Evolutionary conservation across 2,797 vertebrate genomes (phyloP).

Genomic region (Phrynocephalus vlangalii): DNA sequence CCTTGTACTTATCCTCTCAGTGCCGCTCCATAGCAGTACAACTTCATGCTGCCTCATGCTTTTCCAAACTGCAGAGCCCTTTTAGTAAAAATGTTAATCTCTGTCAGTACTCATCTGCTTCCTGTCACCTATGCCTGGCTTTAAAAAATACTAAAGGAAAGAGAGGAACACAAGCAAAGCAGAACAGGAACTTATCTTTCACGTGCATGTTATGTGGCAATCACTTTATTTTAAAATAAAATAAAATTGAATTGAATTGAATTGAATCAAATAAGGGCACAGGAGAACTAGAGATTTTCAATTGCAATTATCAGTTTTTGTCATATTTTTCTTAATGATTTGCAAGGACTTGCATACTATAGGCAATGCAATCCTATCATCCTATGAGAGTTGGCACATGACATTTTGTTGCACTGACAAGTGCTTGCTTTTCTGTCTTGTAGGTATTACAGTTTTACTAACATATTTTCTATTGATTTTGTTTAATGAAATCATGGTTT

Average conservation of each 20-base stretch:
- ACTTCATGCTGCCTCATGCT: neutral
- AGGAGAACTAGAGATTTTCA: neutral
- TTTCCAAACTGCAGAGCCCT: neutral
- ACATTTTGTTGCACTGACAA: conserved; percentile 14
- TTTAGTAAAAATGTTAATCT: neutral
- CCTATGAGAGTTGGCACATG: neutral
- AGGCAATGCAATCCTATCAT: neutral
- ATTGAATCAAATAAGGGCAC: neutral
- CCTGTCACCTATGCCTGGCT: neutral
- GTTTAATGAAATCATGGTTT: conserved; percentile 62
- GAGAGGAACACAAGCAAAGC: neutral
- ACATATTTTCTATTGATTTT: conserved; percentile 52
- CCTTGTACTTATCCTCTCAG: neutral
- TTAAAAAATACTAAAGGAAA: neutral
- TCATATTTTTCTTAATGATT: neutral
- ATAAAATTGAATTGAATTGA: neutral
- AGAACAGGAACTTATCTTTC: neutral
- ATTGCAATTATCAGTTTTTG: neutral
- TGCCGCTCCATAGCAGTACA: neutral
- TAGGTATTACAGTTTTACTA: conserved; percentile 37
- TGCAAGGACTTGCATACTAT: neutral
- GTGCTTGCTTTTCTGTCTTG: conserved; percentile 35
- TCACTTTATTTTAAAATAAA: neutral
- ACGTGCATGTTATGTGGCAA: neutral
- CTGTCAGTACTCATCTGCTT: neutral